Evolutionary conservation across 2,797 vertebrate genomes (phyloP), one percentile per base, ranked within the genome.

Genomic region (Crax fasciolata): DNA sequence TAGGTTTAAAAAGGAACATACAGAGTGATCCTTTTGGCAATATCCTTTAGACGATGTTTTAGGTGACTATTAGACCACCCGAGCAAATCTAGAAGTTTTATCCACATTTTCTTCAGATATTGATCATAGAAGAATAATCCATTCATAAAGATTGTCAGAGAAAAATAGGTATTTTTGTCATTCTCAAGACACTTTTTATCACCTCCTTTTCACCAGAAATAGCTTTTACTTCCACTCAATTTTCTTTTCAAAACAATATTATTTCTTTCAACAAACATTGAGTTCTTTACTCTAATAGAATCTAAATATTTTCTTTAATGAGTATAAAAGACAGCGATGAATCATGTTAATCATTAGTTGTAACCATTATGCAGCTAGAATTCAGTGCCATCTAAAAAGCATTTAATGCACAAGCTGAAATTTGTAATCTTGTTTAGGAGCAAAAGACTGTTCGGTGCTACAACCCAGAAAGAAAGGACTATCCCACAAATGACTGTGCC

Each of bases 211-310:
- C 48, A 57, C 25, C 14, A 89, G 13, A 41, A 73, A 27, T 32
- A 68, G 1, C 7, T 59, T 86, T 72, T 87, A 41, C 24, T 79
- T 81, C 41, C 38, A 21, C 4, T 62, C 30, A 35, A 4, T 61
- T 82, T 85, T 79, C 39, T 83, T 92, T 95, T 66, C 30, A 95
- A 92, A 35, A 39, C 15, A 59, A 11, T 66, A 55, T 27, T 74
- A 52, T 78, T 92, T 95, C 55, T 59, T 72, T 59, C 25, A 57
- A 7, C 10, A 93, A 79, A 32, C 24, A 43, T 21, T 7, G 27
- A 87, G 30, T 87, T 30, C 19, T 89, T 91, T 86, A 30, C 25
- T 77, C 59, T 67, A 48, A 82, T 25, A 72, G 17, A 87, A 72
- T 79, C 19, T 8, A 92, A 89, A 38, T 76, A 58, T 61, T 73